Percentiles rank a stretch among this genome's conserved stretches.
phyloP scores from a whole-genome alignment of 2,888 invertebrate genomes.

The Cerastoderma edule region DNA sequence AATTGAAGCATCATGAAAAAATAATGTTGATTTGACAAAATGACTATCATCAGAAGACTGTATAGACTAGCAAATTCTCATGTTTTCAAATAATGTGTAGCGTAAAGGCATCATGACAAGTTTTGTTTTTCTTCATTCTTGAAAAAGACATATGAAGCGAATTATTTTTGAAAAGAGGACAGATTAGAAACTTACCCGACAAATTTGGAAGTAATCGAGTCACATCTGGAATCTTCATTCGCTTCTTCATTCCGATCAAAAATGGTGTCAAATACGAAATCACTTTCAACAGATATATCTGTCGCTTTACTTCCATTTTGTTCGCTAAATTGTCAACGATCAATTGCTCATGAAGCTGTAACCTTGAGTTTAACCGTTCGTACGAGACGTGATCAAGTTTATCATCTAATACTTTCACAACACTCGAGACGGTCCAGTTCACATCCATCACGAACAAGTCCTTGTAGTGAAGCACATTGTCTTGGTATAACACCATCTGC shows the following conservation, averaged over 20 bases:
- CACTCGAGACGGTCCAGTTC: slow-evolving; percentile 78
- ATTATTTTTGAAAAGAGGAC: too few species aligned
- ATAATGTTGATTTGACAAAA: too few species aligned
- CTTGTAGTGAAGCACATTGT: slow-evolving; percentile 71
- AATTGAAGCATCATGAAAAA: too few species aligned
- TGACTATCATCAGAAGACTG: too few species aligned
- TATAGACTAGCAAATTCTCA: too few species aligned
- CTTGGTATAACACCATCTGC: slow-evolving; percentile 80
- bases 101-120: too few species aligned
- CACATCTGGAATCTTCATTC: slow-evolving; percentile 83
- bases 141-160: too few species aligned
- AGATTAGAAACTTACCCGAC: too few species aligned
- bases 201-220: slow-evolving; percentile 76
- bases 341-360: slow-evolving; percentile 81
- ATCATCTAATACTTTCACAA: slow-evolving; percentile 78
- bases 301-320: slow-evolving; percentile 76
- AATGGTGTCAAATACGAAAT: slow-evolving; percentile 82
- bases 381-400: slow-evolving; percentile 79
- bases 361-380: slow-evolving; percentile 80
- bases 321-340: slow-evolving; percentile 77
- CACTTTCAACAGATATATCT: slow-evolving; percentile 80
- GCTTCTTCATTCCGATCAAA: slow-evolving; percentile 81
- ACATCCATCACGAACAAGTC: slow-evolving; percentile 80
- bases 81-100: too few species aligned
- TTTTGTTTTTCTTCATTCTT: too few species aligned